Evolutionary conservation across 2,888 invertebrate species (phyloP), one percentile per base, ranked within the genome.

Genomic region (Marasmarcha lunaedactyla): DNA sequence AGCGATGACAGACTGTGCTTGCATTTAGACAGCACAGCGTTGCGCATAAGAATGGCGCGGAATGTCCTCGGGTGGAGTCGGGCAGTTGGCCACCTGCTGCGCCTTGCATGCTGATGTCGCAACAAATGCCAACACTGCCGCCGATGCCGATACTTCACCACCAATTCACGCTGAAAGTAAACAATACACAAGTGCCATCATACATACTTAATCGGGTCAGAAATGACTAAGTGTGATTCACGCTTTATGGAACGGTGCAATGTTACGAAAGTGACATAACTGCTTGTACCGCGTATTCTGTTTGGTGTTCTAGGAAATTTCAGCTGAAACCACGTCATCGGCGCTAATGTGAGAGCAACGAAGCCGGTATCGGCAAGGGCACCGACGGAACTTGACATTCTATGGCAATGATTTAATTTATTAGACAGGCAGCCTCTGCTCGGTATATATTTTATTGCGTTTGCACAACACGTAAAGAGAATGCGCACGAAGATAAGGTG

Each of bases 391-490:
- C 30, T 38, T 44, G 27, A 42, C 44, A 40, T 42, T 44, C 44
- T 67, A 55, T 30, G 30, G 30, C 11, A 20, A 20, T 20, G 20
- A 20, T 20, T 20, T 20, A 20, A 30, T 40, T 37, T 12, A 41
- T 40, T 43, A 41, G 35, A 44, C 33, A 46, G 42, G 47, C 42
- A 30, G 11, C 30, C 30, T 30, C 36, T 42, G 37, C 43, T 46
- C 45, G 43, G 43, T 39, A 40, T 38, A 27, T 41, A 37, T 43
- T 52, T 48, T 46, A 49, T 39, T 68, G 64, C 60, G 65, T 72
- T 77, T 78, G 69, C 73, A 72, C 73, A 78, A 78, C 69, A 66
- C 60, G 60, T 62, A 69, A 68, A 72, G 73, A 70, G 71, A 73
- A 71, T 65, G 74, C 68, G 59, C 53, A 51, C 42, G 46, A 39